Evolutionary conservation across 2,888 invertebrate genomes (phyloP).

Genomic region (Lysandra coridon): DNA sequence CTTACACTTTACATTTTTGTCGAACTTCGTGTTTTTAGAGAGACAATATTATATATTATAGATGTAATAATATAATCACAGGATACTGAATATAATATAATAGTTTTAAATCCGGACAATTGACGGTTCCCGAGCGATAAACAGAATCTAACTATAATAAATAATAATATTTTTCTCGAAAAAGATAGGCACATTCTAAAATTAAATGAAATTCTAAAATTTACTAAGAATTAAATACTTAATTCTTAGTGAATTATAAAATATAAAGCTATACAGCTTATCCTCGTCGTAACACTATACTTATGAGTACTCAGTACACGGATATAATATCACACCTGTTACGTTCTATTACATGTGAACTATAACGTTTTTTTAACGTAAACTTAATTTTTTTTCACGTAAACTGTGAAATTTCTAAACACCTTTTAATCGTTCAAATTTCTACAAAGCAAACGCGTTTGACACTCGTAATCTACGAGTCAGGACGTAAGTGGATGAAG

Average conservation of each 20-base stretch:
- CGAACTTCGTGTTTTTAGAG: too few relatives aligned
- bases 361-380: neutral
- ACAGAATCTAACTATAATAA: too few relatives aligned
- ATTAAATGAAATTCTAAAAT: too few relatives aligned
- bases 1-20: neutral
- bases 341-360: neutral
- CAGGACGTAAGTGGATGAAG: too few relatives aligned
- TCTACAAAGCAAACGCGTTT: slow-evolving; percentile 26
- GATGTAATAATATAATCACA: too few relatives aligned
- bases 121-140: too few relatives aligned
- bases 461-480: slow-evolving; percentile 24
- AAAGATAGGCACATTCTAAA: too few relatives aligned
- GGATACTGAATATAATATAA: too few relatives aligned
- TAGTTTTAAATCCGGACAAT: too few relatives aligned
- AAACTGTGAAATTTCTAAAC: slow-evolving; percentile 12
- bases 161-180: too few relatives aligned
- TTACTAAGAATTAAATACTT: neutral
- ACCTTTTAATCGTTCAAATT: slow-evolving; percentile 23
- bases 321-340: slow-evolving; percentile 7
- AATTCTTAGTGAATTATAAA: too few relatives aligned
- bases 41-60: too few relatives aligned
- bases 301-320: neutral
- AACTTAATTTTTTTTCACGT: neutral
- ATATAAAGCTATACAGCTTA: neutral
- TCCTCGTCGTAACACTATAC: neutral